Conservation (phyloP, 2,888 invertebrate genomes). For the Argyresthia albistria region DNA sequence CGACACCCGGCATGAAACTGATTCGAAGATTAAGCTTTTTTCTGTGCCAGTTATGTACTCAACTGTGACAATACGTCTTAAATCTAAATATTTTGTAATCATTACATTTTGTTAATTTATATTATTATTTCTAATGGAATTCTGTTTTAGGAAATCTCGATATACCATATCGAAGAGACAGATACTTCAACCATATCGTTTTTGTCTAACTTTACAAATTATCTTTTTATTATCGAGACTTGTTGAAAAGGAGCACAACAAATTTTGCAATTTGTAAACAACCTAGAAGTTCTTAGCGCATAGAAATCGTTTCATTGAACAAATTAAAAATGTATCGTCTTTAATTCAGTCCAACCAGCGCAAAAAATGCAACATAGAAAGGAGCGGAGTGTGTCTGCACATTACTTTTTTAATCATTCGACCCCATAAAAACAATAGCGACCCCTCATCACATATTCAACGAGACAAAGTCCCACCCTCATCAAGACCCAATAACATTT, state of each 20-base stretch:
- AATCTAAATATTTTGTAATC: background rate
- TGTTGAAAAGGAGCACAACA: too few species aligned
- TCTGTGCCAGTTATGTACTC: background rate
- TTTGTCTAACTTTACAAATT: too few species aligned
- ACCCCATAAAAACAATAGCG: background rate
- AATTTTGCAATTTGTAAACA: background rate
- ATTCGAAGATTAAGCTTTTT: background rate
- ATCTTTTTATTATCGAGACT: too few species aligned
- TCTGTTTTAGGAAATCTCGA: too few species aligned
- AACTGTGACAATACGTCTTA: background rate
- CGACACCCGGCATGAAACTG: background rate
- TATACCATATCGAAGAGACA: too few species aligned
- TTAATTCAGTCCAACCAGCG: background rate
- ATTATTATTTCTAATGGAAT: background rate
- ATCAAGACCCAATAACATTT: conserved; percentile 31
- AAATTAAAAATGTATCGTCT: background rate
- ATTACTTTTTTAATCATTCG: background rate
- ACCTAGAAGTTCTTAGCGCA: background rate
- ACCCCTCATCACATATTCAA: background rate
- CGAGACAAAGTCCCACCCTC: conserved; percentile 4
- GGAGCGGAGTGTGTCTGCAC: background rate
- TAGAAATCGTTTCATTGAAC: background rate
- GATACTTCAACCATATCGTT: too few species aligned
- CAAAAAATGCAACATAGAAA: background rate
- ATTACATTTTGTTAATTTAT: background rate